Percentiles rank a stretch among this genome's conserved stretches.
Evolutionary conservation across 1,140 invertebrate genomes (phyloP).

Genomic region (Hormaphis cornu): DNA sequence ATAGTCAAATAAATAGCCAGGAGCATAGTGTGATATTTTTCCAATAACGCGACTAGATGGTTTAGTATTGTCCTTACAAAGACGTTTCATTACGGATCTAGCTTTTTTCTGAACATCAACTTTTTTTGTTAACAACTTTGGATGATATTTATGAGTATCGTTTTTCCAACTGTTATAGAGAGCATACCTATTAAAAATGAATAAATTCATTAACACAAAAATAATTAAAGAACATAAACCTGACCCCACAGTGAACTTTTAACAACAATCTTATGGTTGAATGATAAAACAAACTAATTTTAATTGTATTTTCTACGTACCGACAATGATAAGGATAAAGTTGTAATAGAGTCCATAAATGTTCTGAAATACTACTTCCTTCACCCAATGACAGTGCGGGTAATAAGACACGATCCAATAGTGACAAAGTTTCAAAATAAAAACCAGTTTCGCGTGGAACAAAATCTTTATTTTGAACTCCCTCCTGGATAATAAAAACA

Average conservation of each 20-base stretch:
- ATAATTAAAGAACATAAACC: conserved; percentile 2
- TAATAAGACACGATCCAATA: conserved; percentile 77
- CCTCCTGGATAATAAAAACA: conserved; percentile 27
- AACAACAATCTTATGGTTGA: not conserved
- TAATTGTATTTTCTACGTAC: conserved; percentile 42
- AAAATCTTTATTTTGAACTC: conserved; percentile 35
- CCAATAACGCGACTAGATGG: conserved; percentile 89
- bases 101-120: conserved; percentile 83
- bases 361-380: conserved; percentile 89
- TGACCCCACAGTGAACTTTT: not conserved
- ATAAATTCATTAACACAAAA: conserved; percentile 16
- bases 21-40: conserved; percentile 92
- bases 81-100: conserved; percentile 83
- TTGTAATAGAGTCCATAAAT: conserved; percentile 87
- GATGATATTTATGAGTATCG: conserved; percentile 70
- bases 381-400: conserved; percentile 85
- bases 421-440: conserved; percentile 70
- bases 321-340: conserved; percentile 85
- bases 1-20: conserved; percentile 92
- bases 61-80: conserved; percentile 98
- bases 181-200: conserved; percentile 57
- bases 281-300: not conserved
- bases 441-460: conserved; percentile 45
- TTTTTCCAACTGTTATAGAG: conserved; percentile 92
- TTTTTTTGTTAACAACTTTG: conserved; percentile 67